Evolutionary conservation across 1,140 invertebrate genomes (phyloP), one percentile per base, ranked within the genome.

Genomic region (Bombus pascuorum): DNA sequence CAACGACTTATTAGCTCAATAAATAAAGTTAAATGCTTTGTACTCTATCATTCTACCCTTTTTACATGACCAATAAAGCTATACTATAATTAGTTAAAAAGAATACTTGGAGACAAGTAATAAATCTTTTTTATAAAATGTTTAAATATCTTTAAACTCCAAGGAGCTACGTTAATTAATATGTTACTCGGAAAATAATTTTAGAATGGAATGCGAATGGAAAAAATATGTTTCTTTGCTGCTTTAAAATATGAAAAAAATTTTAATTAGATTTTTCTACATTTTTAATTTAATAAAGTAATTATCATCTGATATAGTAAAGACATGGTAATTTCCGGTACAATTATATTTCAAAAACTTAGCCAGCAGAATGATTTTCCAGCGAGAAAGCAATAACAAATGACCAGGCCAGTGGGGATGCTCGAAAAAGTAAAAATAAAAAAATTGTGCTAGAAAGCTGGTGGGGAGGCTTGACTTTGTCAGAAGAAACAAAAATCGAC

Each of bases 401-500:
- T 53, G 10, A 34, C 1, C 13, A 22, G 12, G 25, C 22, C 28
- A 57, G 37, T 77, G 81, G 44, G 44, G 62, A n/a, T 32, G 62
- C 34, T 42, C 25, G 44, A 70, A 83, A 83, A 65, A 22, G 4
- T 8, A 47, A 44, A 83, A 76, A 66, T 62, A 47, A 37, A 77
- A 32, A 70, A 77, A 42, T 77, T 77, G 13, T 68, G 13, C 25
- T 47, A 39, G 62, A 47, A 34, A 47, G 12, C 18, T 83, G 81
- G 81, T 77, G 82, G 82, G 82, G 82, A 57, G 82, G 65, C 65
- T 37, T 15, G 65, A 82, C 71, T 66, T 82, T 82, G 57, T 82
- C 42, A 47, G 71, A 78, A 83, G 82, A 83, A 78, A 70, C 74
- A 83, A 83, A 83, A 83, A 32, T 83, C 74, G 74, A 77, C 18